Conservation (phyloP, 2,797 vertebrate species). For the Muraenolepis orangiensis region DNA sequence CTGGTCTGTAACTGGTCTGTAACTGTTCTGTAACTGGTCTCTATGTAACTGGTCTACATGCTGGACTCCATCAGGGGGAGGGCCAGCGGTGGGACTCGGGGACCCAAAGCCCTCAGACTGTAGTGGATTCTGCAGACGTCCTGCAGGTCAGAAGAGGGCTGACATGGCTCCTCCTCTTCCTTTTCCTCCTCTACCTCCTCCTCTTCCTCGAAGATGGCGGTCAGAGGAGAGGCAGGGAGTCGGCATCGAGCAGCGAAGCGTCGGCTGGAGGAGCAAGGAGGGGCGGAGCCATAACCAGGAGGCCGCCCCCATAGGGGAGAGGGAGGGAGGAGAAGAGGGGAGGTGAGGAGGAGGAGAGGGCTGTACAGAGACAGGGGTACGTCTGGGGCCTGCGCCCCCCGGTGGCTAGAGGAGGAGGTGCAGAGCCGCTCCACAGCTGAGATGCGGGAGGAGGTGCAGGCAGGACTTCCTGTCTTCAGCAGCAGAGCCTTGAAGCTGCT, state of each 20-base stretch:
- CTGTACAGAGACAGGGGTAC: slow-evolving; percentile 36
- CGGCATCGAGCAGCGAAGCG: slow-evolving; percentile 82
- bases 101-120: background rate
- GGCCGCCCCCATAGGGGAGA: slow-evolving; percentile 68
- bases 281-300: slow-evolving; percentile 78
- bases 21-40: background rate
- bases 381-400: background rate
- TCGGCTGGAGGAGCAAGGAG: slow-evolving; percentile 86
- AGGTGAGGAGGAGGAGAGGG: slow-evolving; percentile 65
- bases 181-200: slow-evolving; percentile 29
- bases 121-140: background rate
- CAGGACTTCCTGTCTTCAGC: slow-evolving; percentile 84
- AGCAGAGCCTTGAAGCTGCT: slow-evolving; percentile 92
- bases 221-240: slow-evolving; percentile 86
- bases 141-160: background rate
- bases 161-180: background rate
- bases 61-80: slow-evolving; percentile 2
- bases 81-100: background rate
- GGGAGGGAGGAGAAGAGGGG: slow-evolving; percentile 64
- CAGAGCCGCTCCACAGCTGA: slow-evolving; percentile 87
- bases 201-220: slow-evolving; percentile 84
- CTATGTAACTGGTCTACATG: background rate
- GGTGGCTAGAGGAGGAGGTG: slow-evolving; percentile 44
- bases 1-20: background rate
- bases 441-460: slow-evolving; percentile 79